These are phyloP conservation scores for Selenia dentaria DNA, from an alignment of 2,888 invertebrate genomes.

Conservation along the genomic window DNA sequence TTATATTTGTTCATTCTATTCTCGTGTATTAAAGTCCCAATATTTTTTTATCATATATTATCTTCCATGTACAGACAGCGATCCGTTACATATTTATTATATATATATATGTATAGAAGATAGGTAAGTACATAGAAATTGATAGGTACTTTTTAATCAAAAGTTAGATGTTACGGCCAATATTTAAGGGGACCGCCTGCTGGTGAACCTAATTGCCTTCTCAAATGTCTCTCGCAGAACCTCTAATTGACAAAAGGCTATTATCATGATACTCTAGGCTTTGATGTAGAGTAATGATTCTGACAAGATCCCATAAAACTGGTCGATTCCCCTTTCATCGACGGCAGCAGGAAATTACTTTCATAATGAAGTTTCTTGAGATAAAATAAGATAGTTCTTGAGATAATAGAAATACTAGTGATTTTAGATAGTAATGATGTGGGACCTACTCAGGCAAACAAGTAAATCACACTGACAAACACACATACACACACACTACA, in stretches of 20 bases:
- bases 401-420: background rate
- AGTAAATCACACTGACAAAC: too few relatives aligned
- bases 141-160: constrained; percentile 17
- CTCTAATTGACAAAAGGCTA: constrained; percentile 41
- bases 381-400: background rate
- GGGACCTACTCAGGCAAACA: too few relatives aligned
- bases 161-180: constrained; percentile 9
- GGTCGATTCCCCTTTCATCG: constrained; percentile 10
- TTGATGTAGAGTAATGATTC: constrained; percentile 13
- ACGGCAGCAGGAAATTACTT: constrained; percentile 4
- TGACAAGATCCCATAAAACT: constrained; percentile 16
- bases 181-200: constrained; percentile 22
- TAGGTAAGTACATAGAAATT: too few relatives aligned
- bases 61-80: too few relatives aligned
- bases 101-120: too few relatives aligned
- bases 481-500: too few relatives aligned
- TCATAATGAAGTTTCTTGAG: constrained; percentile 7
- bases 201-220: constrained; percentile 24
- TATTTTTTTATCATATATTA: too few relatives aligned
- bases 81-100: too few relatives aligned
- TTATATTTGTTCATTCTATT: too few relatives aligned
- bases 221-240: constrained; percentile 37
- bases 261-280: constrained; percentile 32
- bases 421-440: too few relatives aligned
- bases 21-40: too few relatives aligned